These are phyloP conservation scores for Chloromyia formosa DNA, from an alignment of 2,888 invertebrate species.

Conservation along the genomic window DNA sequence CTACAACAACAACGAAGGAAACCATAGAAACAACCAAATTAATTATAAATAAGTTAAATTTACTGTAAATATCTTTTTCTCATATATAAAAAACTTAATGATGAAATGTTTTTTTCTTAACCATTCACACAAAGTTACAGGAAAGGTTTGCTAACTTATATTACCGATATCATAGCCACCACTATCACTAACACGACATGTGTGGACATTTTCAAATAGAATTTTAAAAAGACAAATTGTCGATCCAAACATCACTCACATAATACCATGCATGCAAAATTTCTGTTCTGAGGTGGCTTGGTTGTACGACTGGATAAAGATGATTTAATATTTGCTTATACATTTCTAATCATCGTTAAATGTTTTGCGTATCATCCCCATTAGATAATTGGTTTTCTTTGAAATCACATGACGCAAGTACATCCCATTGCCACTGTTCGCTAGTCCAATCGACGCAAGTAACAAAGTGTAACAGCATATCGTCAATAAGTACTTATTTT, in stretches of 20 bases:
- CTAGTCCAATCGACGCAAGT: slow-evolving; percentile 71
- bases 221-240: no score
- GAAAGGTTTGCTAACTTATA: not conserved
- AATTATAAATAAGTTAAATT: not conserved
- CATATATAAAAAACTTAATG: not conserved
- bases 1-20: no score
- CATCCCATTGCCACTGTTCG: slow-evolving; percentile 69
- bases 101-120: not conserved
- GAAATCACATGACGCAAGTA: slow-evolving; percentile 40
- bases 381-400: slow-evolving; percentile 39
- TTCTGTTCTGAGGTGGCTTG: not conserved
- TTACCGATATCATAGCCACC: not conserved
- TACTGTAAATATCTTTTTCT: not conserved
- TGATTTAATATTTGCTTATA: no score
- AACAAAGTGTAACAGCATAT: slow-evolving; percentile 72
- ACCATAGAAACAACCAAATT: not conserved
- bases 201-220: no score
- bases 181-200: not conserved
- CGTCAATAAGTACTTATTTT: slow-evolving; percentile 71
- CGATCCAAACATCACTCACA: no score
- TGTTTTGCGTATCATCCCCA: slow-evolving; percentile 22
- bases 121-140: not conserved
- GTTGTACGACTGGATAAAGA: no score
- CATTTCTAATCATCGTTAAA: slow-evolving; percentile 33
- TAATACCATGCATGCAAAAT: no score